Conservation (phyloP, 2,797 vertebrate genomes). For the Lepidocolaptes lacrymiger region DNA sequence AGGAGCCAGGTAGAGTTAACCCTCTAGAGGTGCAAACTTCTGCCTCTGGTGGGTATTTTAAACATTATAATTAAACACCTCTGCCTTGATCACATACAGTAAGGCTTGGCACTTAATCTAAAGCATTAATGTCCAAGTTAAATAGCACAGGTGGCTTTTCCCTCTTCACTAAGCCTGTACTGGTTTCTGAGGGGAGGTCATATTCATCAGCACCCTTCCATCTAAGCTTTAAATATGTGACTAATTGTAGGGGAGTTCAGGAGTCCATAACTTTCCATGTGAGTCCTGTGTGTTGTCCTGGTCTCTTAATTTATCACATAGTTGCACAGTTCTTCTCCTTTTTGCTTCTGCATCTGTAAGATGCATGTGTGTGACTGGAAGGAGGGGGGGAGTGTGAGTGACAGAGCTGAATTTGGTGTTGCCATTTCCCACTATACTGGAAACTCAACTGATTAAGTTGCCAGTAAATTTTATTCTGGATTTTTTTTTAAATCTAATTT, state of each 20-base stretch:
- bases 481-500: background rate
- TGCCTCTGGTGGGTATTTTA: background rate
- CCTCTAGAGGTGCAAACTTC: background rate
- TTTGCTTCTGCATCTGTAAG: background rate
- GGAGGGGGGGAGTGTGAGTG: background rate
- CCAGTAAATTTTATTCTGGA: background rate
- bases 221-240: background rate
- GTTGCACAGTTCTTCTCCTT: background rate
- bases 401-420: background rate
- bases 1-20: background rate
- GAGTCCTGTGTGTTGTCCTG: background rate
- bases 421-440: background rate
- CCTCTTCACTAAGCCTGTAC: background rate
- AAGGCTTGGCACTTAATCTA: background rate
- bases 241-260: background rate
- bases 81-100: background rate
- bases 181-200: background rate
- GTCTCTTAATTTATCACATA: background rate
- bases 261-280: rapidly evolving
- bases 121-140: background rate
- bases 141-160: background rate
- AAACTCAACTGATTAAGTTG: background rate
- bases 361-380: background rate
- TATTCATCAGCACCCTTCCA: background rate
- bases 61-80: background rate